These are phyloP conservation scores for Montipora efflorescens DNA, from an alignment of 64 coral and sea anemone genomes.

Conservation along the genomic window DNA sequence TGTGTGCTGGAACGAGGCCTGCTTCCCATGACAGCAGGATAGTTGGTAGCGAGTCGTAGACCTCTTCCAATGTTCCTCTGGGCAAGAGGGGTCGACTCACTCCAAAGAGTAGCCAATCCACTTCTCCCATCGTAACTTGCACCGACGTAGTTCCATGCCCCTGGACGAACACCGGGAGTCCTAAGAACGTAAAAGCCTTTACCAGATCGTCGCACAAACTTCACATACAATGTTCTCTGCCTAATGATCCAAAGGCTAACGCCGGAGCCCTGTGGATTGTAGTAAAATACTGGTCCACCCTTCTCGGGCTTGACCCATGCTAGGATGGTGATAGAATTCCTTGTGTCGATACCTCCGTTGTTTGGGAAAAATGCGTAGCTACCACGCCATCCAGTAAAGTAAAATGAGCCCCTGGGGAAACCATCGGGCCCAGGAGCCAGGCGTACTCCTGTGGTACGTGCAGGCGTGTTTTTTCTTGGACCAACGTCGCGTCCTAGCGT, in stretches of 20 bases:
- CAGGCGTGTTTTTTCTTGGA: conserved; percentile 57
- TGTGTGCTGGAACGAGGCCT: conserved; percentile 8
- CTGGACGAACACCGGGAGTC: conserved; percentile 19
- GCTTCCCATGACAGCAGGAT: conserved; percentile 68
- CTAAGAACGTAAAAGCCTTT: conserved; percentile 21
- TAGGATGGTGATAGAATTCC: conserved; percentile 68
- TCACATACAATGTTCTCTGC: conserved; percentile 50
- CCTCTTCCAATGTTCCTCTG: conserved; percentile 66
- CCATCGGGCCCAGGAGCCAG: conserved; percentile 56
- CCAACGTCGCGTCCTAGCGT: conserved; percentile 57
- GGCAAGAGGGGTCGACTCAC: conserved; percentile 38
- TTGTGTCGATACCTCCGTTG: conserved; percentile 80
- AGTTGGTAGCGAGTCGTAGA: conserved; percentile 71
- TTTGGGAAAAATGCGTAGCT: conserved; percentile 82
- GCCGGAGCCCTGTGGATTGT: conserved; percentile 13
- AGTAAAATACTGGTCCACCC: conserved; percentile 77
- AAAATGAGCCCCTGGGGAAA: conserved; percentile 68
- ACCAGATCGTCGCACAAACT: conserved; percentile 3
- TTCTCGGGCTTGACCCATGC: conserved; percentile 80
- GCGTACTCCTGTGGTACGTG: conserved; percentile 28
- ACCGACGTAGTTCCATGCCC: conserved; percentile 77
- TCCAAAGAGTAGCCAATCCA: conserved; percentile 76
- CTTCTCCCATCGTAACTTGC: conserved; percentile 70
- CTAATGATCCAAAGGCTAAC: conserved; percentile 36
- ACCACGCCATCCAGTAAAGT: conserved; percentile 41